Base-by-base conservation (phyloP, 2,888 invertebrate genomes). In the Cosmorhoe ocellata region DNA sequence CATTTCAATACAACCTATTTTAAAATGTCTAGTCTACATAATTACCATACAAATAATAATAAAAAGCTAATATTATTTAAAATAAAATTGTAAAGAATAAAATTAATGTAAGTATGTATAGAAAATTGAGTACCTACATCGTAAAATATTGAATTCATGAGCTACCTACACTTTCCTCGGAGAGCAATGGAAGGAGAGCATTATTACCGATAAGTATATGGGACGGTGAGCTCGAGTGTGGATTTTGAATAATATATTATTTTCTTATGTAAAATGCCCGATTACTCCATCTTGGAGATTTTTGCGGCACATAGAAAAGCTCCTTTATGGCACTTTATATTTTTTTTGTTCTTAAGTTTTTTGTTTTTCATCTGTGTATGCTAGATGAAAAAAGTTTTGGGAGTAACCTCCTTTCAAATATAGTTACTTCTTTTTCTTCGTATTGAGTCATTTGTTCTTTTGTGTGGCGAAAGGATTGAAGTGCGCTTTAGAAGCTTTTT, bases 181-280 rank as follows among this genome's bases (percentile, higher is more conserved):
- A 51, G 51, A 48, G 59, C 61, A 53, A 61, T 69, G 72, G 76
- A 71, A 76, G 76, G 75, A 76, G 63, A 69, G 77, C 79, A 84
- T 87, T 87, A 88, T 86, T 84, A 80, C 81, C 86, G 85, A 88
- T 88, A 86, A 88, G 86, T 86, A 81, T 79, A 84, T 75, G 81
- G 76, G 75, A 79, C 80, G 79, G 76, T 78, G 82, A 58, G 61
- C 74, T 77, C 81, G 80, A 37, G 53, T 81, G 80, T 81, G 81
- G 86, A 89, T 89, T 88, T 88, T 89, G 90, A 89, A 89, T 89
- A 89, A 89, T 87, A 88, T 89, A 89, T 89, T 84, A 88, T 87
- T 87, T 89, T 87, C 87, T 81, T 89, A 89, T 89, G 89, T 86
- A 88, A 89, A 89, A 89, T 87, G 86, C 79, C 84, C 90, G 89